Evolutionary conservation across 2,797 vertebrate species (phyloP).

Genomic region (Synanceia verrucosa): DNA sequence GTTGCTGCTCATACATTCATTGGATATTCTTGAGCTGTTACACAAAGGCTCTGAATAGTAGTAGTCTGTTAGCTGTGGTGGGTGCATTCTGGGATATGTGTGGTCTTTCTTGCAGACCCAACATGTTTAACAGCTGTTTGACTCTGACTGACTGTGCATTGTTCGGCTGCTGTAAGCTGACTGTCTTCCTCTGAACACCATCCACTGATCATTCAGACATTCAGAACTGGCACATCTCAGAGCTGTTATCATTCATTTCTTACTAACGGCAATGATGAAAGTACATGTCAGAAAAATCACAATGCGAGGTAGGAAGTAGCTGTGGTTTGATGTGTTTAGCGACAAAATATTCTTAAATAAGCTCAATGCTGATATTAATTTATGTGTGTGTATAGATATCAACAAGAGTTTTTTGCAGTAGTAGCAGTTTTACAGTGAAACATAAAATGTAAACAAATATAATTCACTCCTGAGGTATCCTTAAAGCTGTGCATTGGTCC

Average conservation of each 20-base stretch:
- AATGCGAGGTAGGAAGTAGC: neutral
- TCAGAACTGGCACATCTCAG: slow-evolving; percentile 18
- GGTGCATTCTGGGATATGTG: neutral
- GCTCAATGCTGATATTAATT: neutral
- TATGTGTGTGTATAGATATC: neutral
- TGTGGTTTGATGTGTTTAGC: neutral
- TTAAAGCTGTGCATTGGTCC: slow-evolving; percentile 6
- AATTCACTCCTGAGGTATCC: slow-evolving; percentile 17
- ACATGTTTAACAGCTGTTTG: slow-evolving; percentile 24
- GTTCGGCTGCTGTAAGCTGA: slow-evolving; percentile 9
- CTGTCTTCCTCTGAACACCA: slow-evolving; percentile 7
- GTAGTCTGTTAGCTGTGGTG: neutral
- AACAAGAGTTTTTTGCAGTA: neutral
- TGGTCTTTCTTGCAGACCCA: neutral
- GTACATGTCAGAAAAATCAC: slow-evolving; percentile 5
- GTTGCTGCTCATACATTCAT: neutral
- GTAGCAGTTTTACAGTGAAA: neutral
- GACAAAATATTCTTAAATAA: neutral
- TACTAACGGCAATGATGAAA: neutral
- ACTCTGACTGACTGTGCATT: neutral
- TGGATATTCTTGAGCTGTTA: neutral
- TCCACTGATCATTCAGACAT: slow-evolving; percentile 15
- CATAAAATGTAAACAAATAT: slow-evolving; percentile 17
- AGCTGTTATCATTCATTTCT: slow-evolving; percentile 17
- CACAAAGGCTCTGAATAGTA: neutral